These are phyloP conservation scores for Gisinianus flammeolus DNA, from an alignment of 2,888 invertebrate genomes.

Conservation along the genomic window DNA sequence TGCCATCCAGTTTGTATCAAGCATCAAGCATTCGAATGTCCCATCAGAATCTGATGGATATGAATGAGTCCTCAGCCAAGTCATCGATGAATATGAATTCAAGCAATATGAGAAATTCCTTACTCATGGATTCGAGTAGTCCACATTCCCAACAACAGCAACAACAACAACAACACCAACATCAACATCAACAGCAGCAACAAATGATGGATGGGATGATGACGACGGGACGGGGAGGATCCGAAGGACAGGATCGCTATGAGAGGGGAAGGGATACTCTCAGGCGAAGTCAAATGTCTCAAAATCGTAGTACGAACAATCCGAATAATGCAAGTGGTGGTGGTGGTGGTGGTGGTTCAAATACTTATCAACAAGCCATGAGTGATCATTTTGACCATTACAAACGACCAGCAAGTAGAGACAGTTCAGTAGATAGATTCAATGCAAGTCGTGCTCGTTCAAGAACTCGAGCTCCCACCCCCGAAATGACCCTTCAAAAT, in stretches of 20 bases:
- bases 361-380: conserved; percentile 64
- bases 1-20: conserved; percentile 20
- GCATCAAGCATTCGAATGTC: conserved; percentile 47
- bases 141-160: conserved; percentile 53
- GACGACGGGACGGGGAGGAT: conserved; percentile 17
- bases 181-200: background rate
- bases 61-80: conserved; percentile 20
- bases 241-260: conserved; percentile 34
- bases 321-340: conserved; percentile 31
- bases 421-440: conserved; percentile 62
- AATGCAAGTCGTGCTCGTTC: conserved; percentile 77
- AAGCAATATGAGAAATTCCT: conserved; percentile 51
- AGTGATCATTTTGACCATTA: conserved; percentile 95
- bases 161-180: conserved; percentile 18
- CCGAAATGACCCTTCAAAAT: conserved; percentile 42
- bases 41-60: conserved; percentile 52
- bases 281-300: conserved; percentile 49
- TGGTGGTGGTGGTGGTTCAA: no score
- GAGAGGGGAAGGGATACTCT: conserved; percentile 55
- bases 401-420: conserved; percentile 83
- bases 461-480: conserved; percentile 54
- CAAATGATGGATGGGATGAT: conserved; percentile 26
- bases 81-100: background rate
- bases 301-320: conserved; percentile 39
- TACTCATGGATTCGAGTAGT: conserved; percentile 51